Conservation (phyloP, 2,797 vertebrate species). For the Nyctibius grandis region DNA sequence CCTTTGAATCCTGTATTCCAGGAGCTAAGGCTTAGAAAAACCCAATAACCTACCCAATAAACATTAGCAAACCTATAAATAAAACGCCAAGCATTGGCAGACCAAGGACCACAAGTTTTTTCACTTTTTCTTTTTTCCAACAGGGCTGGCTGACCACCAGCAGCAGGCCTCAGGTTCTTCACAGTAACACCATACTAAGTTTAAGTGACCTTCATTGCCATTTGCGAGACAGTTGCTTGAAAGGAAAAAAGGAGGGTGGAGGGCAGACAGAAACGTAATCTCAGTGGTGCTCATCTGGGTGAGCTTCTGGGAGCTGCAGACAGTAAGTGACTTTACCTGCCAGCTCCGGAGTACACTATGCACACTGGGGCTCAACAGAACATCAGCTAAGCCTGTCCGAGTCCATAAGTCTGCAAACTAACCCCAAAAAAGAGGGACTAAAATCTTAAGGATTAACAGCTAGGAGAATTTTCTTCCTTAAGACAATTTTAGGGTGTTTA, state of each 20-base stretch:
- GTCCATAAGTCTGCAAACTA: not conserved
- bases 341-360: accelerated
- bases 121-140: not conserved
- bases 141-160: not conserved
- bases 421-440: not conserved
- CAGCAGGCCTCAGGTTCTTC: not conserved
- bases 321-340: not conserved
- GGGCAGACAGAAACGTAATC: not conserved
- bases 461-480: not conserved
- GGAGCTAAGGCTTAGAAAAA: not conserved
- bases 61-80: not conserved
- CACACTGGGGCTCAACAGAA: not conserved
- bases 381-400: not conserved
- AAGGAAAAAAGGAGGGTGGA: not conserved
- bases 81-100: not conserved
- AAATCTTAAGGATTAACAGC: not conserved
- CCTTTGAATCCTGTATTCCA: not conserved
- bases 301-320: not conserved
- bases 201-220: not conserved
- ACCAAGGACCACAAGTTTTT: not conserved
- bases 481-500: not conserved
- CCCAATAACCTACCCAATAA: not conserved
- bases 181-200: not conserved
- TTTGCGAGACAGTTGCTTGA: not conserved
- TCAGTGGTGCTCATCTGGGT: not conserved